Percentiles rank a stretch among this genome's conserved stretches.
Conservation (phyloP, 2,113 vertebrate genomes). For the Amia ocellicauda region DNA sequence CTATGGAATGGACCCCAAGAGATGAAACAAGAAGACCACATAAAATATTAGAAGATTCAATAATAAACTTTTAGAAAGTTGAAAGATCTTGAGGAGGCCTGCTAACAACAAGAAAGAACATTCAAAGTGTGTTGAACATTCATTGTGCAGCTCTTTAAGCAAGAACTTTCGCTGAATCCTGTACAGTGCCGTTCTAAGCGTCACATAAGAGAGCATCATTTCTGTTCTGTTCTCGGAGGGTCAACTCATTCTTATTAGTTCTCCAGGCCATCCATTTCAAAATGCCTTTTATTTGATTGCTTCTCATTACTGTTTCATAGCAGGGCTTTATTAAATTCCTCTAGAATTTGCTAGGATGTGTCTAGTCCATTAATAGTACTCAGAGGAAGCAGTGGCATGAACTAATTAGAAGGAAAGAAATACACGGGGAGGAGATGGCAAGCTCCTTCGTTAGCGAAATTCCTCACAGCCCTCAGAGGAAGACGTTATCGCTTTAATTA, state of each 20-base stretch:
- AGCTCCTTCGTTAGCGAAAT: slow-evolving; percentile 9
- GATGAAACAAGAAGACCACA: no score
- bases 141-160: no score
- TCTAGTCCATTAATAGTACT: slow-evolving; percentile 19
- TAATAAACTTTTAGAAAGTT: no score
- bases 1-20: no score
- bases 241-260: background rate
- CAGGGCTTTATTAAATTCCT: slow-evolving; percentile 9
- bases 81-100: no score
- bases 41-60: no score
- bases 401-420: slow-evolving; percentile 21
- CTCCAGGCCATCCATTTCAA: background rate
- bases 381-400: slow-evolving; percentile 10
- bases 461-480: slow-evolving; percentile 10
- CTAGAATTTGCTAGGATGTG: slow-evolving; percentile 14
- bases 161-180: no score
- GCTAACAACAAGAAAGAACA: no score
- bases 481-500: slow-evolving; percentile 21
- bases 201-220: no score
- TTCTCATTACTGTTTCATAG: slow-evolving; percentile 13
- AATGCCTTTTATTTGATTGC: slow-evolving; percentile 17
- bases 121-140: no score
- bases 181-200: no score
- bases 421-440: background rate
- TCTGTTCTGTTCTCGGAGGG: no score